Base-by-base conservation (phyloP, 2,888 invertebrate species). In the Mechanitis mazaeus region DNA sequence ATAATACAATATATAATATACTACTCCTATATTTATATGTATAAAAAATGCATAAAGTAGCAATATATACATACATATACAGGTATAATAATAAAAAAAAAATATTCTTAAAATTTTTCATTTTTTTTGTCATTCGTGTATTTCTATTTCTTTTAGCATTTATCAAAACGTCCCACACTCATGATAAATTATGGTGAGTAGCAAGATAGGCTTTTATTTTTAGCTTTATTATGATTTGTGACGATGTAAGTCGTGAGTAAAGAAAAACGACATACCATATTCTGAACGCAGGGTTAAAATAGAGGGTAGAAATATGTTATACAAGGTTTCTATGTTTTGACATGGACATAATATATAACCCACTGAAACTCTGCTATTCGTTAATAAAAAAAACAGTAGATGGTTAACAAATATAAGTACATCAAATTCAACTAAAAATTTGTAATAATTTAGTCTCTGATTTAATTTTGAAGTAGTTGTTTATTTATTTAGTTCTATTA, bases 221-320 rank as follows among this genome's bases (percentile, higher is more conserved):
- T 59, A 60, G 58, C 58, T 61, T 65, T 61, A 63, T 61, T 65
- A 61, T 65, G 65, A 65, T 65, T 65, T 65, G 60, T 65, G 63
- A 56, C 45, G 50, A 60, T 56, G 63, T 63, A 55, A 63, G 60
- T 56, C 60, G 58, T 56, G 56, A 60, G 63, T 60, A 59, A 65
- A 58, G 60, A 60, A 60, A 60, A 60, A 65, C 55, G 65, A 54
- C 60, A 54, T 59, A 46, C 33, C 57, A 59, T 59, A 59, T 59
- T 33, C 60, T 45, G 38, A 54, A 58, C 55, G 59, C 9, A 11
- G 42, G 11, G 42, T 42, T 42, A 42, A 9, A 9, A 42, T 9
- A 42, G 42, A 5, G 42, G 42, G 9, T 42, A 42, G 9, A 42
- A 4, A 6, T 42, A 42, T 42, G 42, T 42, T 42, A 9, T 9